Conservation (phyloP, 2,797 vertebrate genomes). For the Geotrypetes seraphini region DNA sequence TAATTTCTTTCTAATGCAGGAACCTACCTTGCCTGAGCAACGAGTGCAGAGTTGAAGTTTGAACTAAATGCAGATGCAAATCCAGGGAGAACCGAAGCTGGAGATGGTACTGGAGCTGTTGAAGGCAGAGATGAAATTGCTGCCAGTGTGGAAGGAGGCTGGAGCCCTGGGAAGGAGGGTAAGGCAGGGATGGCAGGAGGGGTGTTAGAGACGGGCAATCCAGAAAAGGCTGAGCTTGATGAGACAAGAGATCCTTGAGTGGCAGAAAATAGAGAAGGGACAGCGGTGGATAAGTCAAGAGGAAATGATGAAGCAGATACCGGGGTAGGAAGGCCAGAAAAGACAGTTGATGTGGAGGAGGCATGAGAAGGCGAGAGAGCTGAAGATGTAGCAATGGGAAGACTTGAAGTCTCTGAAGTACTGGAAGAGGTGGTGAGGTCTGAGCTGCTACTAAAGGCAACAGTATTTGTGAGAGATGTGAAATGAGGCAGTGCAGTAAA, state of each 20-base stretch:
- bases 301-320: conserved; percentile 60
- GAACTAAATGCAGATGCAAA: conserved; percentile 95
- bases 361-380: conserved; percentile 35
- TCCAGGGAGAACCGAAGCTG: conserved; percentile 83
- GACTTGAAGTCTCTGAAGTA: conserved; percentile 35
- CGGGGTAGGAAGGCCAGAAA: conserved; percentile 51
- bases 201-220: conserved; percentile 72
- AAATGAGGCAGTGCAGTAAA: conserved; percentile 77
- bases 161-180: conserved; percentile 81
- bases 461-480: conserved; percentile 63
- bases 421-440: conserved; percentile 41
- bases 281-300: conserved; percentile 70
- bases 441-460: conserved; percentile 51
- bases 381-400: conserved; percentile 43
- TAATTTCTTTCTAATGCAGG: not conserved
- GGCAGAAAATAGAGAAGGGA: conserved; percentile 74
- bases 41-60: conserved; percentile 84
- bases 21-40: conserved; percentile 68
- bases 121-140: conserved; percentile 78
- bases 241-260: conserved; percentile 59
- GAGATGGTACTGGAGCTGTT: conserved; percentile 70
- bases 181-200: conserved; percentile 73
- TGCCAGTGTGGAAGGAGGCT: conserved; percentile 72
- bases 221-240: conserved; percentile 69
- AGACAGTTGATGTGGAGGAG: conserved; percentile 34